Evolutionary conservation across 2,888 invertebrate genomes (phyloP).

Genomic region (Sisyra nigra): DNA sequence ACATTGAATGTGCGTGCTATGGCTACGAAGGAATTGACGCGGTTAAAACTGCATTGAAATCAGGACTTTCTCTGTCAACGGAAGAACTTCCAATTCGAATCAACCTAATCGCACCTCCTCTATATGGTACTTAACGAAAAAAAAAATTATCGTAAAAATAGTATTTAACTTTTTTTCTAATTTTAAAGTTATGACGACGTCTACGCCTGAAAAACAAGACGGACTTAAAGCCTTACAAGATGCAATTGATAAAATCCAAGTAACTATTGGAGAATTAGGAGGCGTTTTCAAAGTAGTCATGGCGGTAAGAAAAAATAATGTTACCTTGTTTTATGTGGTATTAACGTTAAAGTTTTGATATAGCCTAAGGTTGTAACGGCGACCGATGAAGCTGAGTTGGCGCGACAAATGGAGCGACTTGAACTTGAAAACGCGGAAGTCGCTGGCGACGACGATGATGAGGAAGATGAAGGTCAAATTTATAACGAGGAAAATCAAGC

Average conservation of each 20-base stretch:
- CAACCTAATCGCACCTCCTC: slow-evolving; percentile 94
- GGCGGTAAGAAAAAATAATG: slow-evolving; percentile 48
- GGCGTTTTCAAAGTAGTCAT: slow-evolving; percentile 92
- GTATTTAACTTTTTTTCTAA: neutral
- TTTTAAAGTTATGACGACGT: slow-evolving; percentile 78
- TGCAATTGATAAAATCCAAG: slow-evolving; percentile 76
- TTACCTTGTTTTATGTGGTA: neutral
- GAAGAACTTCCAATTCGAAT: slow-evolving; percentile 94
- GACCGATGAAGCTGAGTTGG: slow-evolving; percentile 90
- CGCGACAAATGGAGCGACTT: slow-evolving; percentile 82
- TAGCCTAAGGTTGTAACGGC: slow-evolving; percentile 97
- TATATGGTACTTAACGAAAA: slow-evolving; percentile 49
- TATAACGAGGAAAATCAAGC: slow-evolving; percentile 30
- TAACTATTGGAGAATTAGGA: slow-evolving; percentile 63
- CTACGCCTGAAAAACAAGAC: slow-evolving; percentile 90
- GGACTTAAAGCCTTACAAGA: slow-evolving; percentile 80
- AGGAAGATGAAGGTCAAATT: slow-evolving; percentile 42
- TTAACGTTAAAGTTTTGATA: slow-evolving; percentile 12
- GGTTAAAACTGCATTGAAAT: slow-evolving; percentile 79
- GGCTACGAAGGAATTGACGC: slow-evolving; percentile 99
- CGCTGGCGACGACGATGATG: slow-evolving; percentile 75
- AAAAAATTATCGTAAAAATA: neutral
- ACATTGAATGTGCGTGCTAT: slow-evolving; percentile 87
- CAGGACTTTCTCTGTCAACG: slow-evolving; percentile 81
- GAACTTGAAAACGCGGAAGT: slow-evolving; percentile 91